Base-by-base conservation (phyloP, 2,797 vertebrate genomes). In the Lepus townsendii region DNA sequence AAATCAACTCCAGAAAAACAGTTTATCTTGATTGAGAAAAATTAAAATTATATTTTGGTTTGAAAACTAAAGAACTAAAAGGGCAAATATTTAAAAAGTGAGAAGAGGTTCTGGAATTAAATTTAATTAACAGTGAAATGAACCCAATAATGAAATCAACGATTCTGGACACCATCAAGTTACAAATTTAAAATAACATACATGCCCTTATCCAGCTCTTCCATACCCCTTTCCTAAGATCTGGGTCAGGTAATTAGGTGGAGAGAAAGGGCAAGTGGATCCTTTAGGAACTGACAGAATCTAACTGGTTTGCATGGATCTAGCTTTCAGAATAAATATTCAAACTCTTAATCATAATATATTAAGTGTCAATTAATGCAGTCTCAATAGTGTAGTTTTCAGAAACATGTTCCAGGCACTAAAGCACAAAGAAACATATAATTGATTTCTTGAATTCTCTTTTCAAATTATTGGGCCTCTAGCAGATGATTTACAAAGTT, bases 21-120 rank as follows among this genome's bases (percentile, higher is more conserved):
- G 89, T 92, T 97, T 96, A 96, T 75, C 84, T 60, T 95, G 68
- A 89, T 97, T 92, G 93, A 94, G 95, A 98, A 96, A 96, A 97
- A 82, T 95, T 88, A 96, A 96, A 90, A 90, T 97, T 0, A 0
- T 91, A 93, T 97, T 97, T 97, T 98, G 93, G 89, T 93, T 96
- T 96, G 69, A 85, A 97, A 97, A 98, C 95, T 97, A 97, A 97
- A 97, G 95, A 95, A 97, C 96, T 98, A 97, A 97, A 98, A 93
- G 88, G 65, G 83, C 66, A 94, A 95, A 91, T 93, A 95, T 96
- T 97, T 94, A 77, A 1, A n/a, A 97, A 88, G 73, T 96, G 85
- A 94, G 76, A 88, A 71, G 75, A 97, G 84, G 90, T 60, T 92
- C 95, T 97, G 96, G 97, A 92, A 96, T 42, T 95, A 92, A 97